Percentiles rank a stretch among this genome's conserved stretches.
These are phyloP conservation scores for Connochaetes taurinus DNA, from an alignment of 2,113 vertebrate genomes.

Conservation along the genomic window DNA sequence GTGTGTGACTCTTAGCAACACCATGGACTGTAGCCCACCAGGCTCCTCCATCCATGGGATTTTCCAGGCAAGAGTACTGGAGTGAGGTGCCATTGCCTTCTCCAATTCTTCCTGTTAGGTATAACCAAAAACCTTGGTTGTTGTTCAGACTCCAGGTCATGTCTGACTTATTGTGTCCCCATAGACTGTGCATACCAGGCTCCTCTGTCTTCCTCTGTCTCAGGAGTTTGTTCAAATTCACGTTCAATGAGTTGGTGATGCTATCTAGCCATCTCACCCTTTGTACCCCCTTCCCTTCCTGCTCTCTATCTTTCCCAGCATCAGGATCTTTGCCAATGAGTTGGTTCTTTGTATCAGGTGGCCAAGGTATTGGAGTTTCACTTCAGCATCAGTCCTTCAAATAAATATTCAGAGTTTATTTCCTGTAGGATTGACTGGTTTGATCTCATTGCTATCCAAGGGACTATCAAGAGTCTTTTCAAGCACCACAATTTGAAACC, in stretches of 20 bases:
- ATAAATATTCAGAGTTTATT: neutral
- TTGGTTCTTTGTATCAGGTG: neutral
- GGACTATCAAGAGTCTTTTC: neutral
- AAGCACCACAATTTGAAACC: neutral
- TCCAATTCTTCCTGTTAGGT: neutral
- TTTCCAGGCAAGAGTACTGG: too few relatives aligned
- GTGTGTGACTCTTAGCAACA: accelerated
- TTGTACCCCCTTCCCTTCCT: neutral
- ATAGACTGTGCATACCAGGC: neutral
- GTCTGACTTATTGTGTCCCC: neutral
- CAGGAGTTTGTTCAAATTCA: neutral
- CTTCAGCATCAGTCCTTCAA: neutral
- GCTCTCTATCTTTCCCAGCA: neutral
- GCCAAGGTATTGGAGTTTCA: neutral
- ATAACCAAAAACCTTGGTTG: neutral
- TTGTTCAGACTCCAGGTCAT: neutral
- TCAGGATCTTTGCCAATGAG: neutral
- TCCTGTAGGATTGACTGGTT: neutral
- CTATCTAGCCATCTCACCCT: neutral
- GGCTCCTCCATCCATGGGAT: too few relatives aligned
- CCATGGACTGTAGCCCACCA: too few relatives aligned
- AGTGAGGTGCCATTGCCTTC: too few relatives aligned
- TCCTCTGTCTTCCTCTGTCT: neutral
- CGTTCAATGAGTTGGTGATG: neutral
- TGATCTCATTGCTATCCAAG: neutral